phyloP scores from a whole-genome alignment of 2,797 vertebrate genomes.

The Rhynchotus rufescens region DNA sequence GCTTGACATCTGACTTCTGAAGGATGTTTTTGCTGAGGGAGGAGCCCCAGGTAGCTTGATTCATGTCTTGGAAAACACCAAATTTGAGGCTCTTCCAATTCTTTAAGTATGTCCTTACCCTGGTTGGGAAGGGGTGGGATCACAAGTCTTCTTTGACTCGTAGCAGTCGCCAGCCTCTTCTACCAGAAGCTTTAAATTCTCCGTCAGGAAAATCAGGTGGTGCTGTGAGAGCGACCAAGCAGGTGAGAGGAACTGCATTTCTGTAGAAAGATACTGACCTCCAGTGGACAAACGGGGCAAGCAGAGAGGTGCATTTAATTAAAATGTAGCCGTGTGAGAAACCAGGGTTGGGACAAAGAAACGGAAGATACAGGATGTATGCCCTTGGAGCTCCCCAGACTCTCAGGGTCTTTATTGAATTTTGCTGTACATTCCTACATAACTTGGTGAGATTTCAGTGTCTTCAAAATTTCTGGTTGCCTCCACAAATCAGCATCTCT shows the following conservation, averaged over 20 bases:
- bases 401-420: not conserved
- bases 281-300: constrained; percentile 51
- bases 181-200: not conserved
- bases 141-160: not conserved
- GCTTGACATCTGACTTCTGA: not conserved
- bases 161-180: not conserved
- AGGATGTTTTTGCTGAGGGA: not conserved
- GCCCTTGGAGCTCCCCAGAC: not conserved
- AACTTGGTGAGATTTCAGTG: no score
- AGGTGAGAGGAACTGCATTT: not conserved
- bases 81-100: not conserved
- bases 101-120: not conserved
- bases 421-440: not conserved
- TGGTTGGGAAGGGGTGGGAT: accelerated
- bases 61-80: not conserved
- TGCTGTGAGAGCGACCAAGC: not conserved
- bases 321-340: not conserved
- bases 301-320: not conserved
- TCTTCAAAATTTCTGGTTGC: not conserved
- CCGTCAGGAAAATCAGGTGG: not conserved
- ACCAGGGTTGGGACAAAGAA: not conserved
- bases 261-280: constrained; percentile 48
- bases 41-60: not conserved
- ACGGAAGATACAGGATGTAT: accelerated
- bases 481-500: not conserved